Conservation (phyloP, 2,888 invertebrate genomes). For the Apocheima hispidaria region DNA sequence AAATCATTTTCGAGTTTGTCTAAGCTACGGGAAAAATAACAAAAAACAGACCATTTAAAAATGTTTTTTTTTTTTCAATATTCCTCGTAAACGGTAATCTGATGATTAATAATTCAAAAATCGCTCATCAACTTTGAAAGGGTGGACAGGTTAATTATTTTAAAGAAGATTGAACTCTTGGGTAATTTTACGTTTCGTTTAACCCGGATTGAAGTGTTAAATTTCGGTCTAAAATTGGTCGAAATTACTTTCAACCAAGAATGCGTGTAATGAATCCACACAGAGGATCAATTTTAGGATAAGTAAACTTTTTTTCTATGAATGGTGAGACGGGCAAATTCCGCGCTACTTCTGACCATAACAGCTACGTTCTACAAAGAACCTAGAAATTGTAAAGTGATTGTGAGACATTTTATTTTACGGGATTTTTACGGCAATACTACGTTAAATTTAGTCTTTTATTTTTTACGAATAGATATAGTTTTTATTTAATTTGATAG, state of each 20-base stretch:
- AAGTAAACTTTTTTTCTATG: not conserved
- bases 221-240: conserved; percentile 41
- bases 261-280: not conserved
- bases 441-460: no score
- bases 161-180: conserved; percentile 44
- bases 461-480: no score
- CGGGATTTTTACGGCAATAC: no score
- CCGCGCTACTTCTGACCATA: no score
- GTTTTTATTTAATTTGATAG: no score
- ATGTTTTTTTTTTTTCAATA: conserved; percentile 15
- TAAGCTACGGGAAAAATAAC: no score
- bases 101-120: conserved; percentile 38
- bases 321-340: no score
- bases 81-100: conserved; percentile 25
- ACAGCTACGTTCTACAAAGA: no score
- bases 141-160: conserved; percentile 47
- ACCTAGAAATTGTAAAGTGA: no score
- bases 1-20: no score
- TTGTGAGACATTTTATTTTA: no score
- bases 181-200: conserved; percentile 49
- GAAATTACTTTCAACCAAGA: conserved; percentile 32
- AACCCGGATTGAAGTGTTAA: conserved; percentile 47
- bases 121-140: conserved; percentile 35
- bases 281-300: not conserved
- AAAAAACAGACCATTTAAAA: conserved; percentile 2